Base-by-base conservation (phyloP, 2,113 vertebrate genomes). In the Lagenorhynchus albirostris region DNA sequence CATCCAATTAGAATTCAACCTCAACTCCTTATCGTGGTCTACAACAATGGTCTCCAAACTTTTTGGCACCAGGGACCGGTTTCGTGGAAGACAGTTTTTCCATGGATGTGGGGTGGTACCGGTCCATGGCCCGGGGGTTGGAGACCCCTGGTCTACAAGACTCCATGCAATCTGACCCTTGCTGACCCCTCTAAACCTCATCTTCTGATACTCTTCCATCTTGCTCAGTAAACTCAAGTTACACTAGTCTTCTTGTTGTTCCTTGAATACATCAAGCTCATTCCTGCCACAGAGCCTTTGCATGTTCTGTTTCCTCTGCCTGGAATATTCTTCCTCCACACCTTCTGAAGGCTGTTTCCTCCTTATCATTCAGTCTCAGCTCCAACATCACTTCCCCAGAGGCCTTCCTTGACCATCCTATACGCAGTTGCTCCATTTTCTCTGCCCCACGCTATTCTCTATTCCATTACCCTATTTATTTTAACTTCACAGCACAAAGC, bases 171-270 rank as follows among this genome's bases (percentile, higher is more conserved):
- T 76, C 25, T 55, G 79, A 91, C 55, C 29, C 38, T 95, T 93
- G 70, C 31, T 8, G 33, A 62, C 21, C 62, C 82, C 63, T 95
- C 82, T 89, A 81, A 94, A 74, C 8, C 17, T 77, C 47, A 87
- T 87, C n/a, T 96, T 70, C 44, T 65, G 62, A 95, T 67, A 47
- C 3, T 55, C 20, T 93, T 65, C 31, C 36, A 11, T 50, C 44
- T 95, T 80, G 63, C 80, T 97, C 81, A 84, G n/a, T 76, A 94
- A 91, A 85, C 33, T 67, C 79, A 89, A 67, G 47, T 93, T 60
- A 79, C 5, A 31, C 17, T 60, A 38, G 4, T 86, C 18, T 89
- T 77, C 36, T 68, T 88, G 14, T 25, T 60, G 36, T 89, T 79
- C 33, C 38, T 94, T 84, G 70, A 87, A 87, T 31, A 44, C 41